Evolutionary conservation across 2,113 vertebrate species (phyloP).

Genomic region (Lophochroa leadbeateri): DNA sequence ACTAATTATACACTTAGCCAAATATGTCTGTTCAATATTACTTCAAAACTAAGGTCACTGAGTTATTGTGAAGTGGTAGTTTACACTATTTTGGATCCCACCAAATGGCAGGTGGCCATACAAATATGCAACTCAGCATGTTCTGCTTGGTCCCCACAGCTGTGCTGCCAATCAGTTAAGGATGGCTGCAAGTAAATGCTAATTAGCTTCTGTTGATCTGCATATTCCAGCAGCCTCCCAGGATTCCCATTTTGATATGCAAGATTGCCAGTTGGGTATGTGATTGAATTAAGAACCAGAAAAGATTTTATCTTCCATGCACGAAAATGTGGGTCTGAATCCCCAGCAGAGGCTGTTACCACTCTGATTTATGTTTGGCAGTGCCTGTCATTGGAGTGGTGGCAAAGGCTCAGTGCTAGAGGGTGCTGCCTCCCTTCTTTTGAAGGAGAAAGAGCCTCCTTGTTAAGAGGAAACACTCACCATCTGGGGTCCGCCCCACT

Average conservation of each 20-base stretch:
- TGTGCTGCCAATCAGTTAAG: constrained; percentile 84
- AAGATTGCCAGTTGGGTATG: constrained; percentile 81
- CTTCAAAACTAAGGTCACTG: constrained; percentile 76
- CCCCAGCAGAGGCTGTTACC: constrained; percentile 61
- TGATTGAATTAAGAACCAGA: constrained; percentile 79
- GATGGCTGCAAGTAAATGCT: constrained; percentile 85
- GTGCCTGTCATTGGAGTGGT: constrained; percentile 45
- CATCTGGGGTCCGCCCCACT: constrained; percentile 72
- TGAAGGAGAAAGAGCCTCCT: constrained; percentile 53
- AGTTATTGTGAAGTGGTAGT: constrained; percentile 75
- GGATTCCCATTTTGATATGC: constrained; percentile 82
- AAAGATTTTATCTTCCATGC: constrained; percentile 70
- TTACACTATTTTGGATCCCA: constrained; percentile 79
- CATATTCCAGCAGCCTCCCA: constrained; percentile 82
- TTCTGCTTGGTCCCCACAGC: constrained; percentile 84
- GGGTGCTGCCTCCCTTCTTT: constrained; percentile 67
- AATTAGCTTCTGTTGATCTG: constrained; percentile 88
- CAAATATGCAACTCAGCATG: constrained; percentile 83
- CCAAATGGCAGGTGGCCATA: constrained; percentile 85
- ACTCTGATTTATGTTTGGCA: constrained; percentile 63
- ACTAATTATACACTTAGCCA: constrained; percentile 79
- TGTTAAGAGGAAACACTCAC: constrained; percentile 64
- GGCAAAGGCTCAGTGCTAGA: constrained; percentile 73
- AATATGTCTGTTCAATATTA: constrained; percentile 72
- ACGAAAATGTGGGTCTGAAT: constrained; percentile 63